Evolutionary conservation across 2,888 invertebrate species (phyloP).

Genomic region (Dynastes hyllus): DNA sequence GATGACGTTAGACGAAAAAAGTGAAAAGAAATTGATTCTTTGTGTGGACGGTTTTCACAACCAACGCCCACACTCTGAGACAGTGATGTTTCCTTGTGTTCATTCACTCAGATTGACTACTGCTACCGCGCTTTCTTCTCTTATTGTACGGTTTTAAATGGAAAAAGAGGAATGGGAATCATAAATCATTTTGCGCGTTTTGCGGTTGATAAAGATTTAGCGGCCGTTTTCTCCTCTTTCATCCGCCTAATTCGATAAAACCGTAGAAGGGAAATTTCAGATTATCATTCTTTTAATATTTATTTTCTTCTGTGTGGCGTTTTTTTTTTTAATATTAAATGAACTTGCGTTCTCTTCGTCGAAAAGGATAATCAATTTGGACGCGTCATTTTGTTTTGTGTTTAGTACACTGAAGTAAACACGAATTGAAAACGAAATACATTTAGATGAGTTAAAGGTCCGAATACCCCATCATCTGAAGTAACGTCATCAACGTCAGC

Average conservation of each 20-base stretch:
- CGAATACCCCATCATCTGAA: slow-evolving; percentile 30
- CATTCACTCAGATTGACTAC: slow-evolving; percentile 57
- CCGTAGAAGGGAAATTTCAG: slow-evolving; percentile 66
- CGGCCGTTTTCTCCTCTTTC: slow-evolving; percentile 68
- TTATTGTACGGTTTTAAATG: slow-evolving; percentile 61
- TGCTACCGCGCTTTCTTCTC: slow-evolving; percentile 62
- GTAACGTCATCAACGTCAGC: slow-evolving; percentile 42
- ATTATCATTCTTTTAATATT: slow-evolving; percentile 70
- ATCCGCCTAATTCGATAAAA: slow-evolving; percentile 64
- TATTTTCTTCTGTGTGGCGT: slow-evolving; percentile 62
- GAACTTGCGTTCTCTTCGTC: slow-evolving; percentile 40
- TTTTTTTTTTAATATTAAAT: slow-evolving; percentile 33
- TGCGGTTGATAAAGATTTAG: slow-evolving; percentile 71
- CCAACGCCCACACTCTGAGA: neutral
- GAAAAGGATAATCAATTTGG: slow-evolving; percentile 52
- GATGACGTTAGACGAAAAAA: slow-evolving; percentile 46
- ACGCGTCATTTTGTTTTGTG: slow-evolving; percentile 52
- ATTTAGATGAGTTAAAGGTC: slow-evolving; percentile 38
- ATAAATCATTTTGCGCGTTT: slow-evolving; percentile 68
- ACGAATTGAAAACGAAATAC: slow-evolving; percentile 46
- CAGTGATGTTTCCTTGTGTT: slow-evolving; percentile 36
- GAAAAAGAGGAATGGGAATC: slow-evolving; percentile 63
- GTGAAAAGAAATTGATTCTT: slow-evolving; percentile 67
- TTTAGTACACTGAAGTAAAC: slow-evolving; percentile 45
- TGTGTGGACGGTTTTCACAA: slow-evolving; percentile 53